A percentile compares a stretch with the other conserved stretches of the same genome.
phyloP scores from a whole-genome alignment of 2,113 vertebrate genomes.

The Polypterus bichir region DNA sequence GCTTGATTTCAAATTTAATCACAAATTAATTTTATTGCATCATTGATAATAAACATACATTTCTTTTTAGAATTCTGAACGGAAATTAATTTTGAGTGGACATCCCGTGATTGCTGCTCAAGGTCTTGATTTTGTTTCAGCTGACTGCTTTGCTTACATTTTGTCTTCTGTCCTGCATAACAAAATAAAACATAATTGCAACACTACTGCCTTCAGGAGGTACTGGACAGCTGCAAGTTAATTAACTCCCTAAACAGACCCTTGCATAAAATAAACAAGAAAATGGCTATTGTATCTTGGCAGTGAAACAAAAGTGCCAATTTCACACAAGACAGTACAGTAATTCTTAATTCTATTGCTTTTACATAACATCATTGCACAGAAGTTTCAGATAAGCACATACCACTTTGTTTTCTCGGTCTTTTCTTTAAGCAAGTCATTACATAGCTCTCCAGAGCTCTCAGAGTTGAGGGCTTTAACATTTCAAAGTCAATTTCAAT shows the following conservation, averaged over 20 bases:
- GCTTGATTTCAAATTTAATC: no score
- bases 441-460: constrained; percentile 68
- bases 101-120: constrained; percentile 37
- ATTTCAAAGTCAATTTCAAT: constrained; percentile 78
- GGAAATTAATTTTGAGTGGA: constrained; percentile 35
- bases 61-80: constrained; percentile 34
- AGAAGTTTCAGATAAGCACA: constrained; percentile 21
- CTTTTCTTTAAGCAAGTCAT: constrained; percentile 54
- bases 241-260: no score
- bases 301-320: no score
- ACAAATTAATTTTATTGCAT: neutral
- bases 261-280: no score
- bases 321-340: no score
- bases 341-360: no score
- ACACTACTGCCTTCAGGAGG: no score
- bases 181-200: no score
- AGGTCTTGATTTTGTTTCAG: constrained; percentile 40
- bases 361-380: neutral
- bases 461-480: constrained; percentile 71
- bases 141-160: constrained; percentile 38
- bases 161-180: constrained; percentile 4
- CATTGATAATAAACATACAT: constrained; percentile 33
- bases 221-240: no score
- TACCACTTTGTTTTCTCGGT: constrained; percentile 44
- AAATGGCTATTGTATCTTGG: no score